Base-by-base conservation (phyloP, 2,797 vertebrate genomes). In the Diceros bicornis region DNA sequence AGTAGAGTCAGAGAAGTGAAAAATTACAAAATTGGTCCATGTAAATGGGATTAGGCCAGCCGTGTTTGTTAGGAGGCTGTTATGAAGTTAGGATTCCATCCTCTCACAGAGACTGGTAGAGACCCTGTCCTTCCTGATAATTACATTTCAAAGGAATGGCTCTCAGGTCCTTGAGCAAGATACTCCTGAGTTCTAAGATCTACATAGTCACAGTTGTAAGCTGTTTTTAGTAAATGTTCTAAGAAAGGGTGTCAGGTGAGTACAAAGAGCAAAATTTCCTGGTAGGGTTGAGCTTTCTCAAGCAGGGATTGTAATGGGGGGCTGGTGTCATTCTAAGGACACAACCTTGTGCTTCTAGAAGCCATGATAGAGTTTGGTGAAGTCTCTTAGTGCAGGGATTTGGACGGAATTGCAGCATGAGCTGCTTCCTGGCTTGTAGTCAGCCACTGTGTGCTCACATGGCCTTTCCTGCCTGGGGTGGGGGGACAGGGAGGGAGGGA, bases 91-190 rank as follows among this genome's bases (percentile, higher is more conserved):
- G 62, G 71, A 78, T 61, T 68, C 52, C 52, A 0, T 79, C 72
- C 23, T 69, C 72, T 81, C 88, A 79, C 44, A 71, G 62, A 86
- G 62, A 52, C 44, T 86, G 72, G n/a, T 41, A 78, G 69, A 94
- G 52, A 44, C 72, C 52, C 27, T 85, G 6, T 86, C 64, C 62
- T 91, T 86, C 81, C n/a, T 55, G 44, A 21, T 79, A 78, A 62
- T 86, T 91, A 44, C 25, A 71, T 52, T 62, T 81, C 92, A 94
- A 71, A 86, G 55, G 62, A 85, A n/a, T 86, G 52, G 59, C 29
- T 78, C 25, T 78, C 27, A 12, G 71, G 50, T 91, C 71, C 62
- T 91, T 71, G 41, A 91, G n/a, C 91, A 85, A 84, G 71, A 44
- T 32, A 85, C 47, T 61, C 52, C 72, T 71, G 55, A 81, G 18